These are phyloP conservation scores for Tupiocoris notatus DNA, from an alignment of 2,888 invertebrate genomes.

Conservation along the genomic window DNA sequence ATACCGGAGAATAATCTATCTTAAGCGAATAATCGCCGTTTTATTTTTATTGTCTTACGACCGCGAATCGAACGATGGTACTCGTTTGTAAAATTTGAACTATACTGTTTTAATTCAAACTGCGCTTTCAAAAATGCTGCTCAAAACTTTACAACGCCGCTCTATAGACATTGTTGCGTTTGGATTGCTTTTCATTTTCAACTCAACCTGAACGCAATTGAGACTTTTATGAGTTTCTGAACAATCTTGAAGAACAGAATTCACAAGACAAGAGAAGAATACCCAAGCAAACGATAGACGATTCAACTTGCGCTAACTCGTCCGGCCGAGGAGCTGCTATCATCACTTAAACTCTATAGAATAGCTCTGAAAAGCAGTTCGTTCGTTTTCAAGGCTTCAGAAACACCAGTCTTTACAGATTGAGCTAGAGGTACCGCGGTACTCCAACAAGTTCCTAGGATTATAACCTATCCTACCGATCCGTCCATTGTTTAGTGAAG, in stretches of 20 bases:
- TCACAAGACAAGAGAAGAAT: neutral
- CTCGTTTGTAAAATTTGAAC: too few relatives aligned
- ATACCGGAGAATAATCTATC: too few relatives aligned
- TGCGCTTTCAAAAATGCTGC: too few relatives aligned
- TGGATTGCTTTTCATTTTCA: neutral
- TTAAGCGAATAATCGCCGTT: too few relatives aligned
- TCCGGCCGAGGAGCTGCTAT: neutral
- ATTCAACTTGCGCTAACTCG: neutral
- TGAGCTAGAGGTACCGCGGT: neutral
- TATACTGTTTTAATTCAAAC: too few relatives aligned
- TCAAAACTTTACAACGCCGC: too few relatives aligned
- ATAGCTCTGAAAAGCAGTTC: neutral
- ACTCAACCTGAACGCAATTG: neutral
- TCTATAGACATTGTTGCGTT: neutral
- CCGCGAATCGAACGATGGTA: too few relatives aligned
- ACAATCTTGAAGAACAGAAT: neutral
- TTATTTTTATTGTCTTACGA: too few relatives aligned
- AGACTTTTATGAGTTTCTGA: neutral
- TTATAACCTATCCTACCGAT: neutral
- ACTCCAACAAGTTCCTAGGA: neutral
- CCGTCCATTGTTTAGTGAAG: neutral
- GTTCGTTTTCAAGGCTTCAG: neutral
- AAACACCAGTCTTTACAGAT: neutral
- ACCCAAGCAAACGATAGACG: neutral
- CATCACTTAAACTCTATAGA: neutral